Conservation (phyloP, 2,113 vertebrate species). For the Abramis brama region DNA sequence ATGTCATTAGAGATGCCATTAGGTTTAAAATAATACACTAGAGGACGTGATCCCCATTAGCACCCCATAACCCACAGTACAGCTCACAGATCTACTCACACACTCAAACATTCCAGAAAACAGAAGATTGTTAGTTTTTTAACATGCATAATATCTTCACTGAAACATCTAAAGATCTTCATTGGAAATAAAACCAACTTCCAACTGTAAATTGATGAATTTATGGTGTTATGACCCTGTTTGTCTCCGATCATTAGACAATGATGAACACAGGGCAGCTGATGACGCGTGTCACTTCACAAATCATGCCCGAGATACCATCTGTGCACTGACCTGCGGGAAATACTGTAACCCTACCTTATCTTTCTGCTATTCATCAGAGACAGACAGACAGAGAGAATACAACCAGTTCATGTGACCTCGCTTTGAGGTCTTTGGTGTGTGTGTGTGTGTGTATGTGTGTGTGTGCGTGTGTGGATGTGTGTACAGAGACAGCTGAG, state of each 20-base stretch:
- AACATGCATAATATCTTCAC: neutral
- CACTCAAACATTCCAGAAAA: neutral
- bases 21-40: neutral
- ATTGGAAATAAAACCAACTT: neutral
- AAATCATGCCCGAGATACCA: slow-evolving; percentile 23
- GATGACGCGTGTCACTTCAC: slow-evolving; percentile 50
- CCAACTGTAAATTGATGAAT: neutral
- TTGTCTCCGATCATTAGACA: slow-evolving; percentile 8
- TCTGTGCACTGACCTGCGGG: slow-evolving; percentile 28
- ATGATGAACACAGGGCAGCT: slow-evolving; percentile 38
- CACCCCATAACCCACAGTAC: neutral
- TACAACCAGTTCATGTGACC: neutral
- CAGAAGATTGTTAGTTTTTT: neutral
- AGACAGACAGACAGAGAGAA: neutral
- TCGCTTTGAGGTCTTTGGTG: slow-evolving; percentile 22
- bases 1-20: neutral
- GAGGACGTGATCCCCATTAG: neutral
- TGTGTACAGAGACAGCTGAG: slow-evolving; percentile 67
- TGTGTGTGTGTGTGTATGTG: neutral
- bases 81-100: neutral
- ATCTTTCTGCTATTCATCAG: slow-evolving; percentile 25
- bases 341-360: slow-evolving; percentile 31
- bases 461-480: neutral
- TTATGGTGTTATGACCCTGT: neutral
- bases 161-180: neutral